Conservation (phyloP, 2,888 invertebrate species). For the Parochlus steinenii region DNA sequence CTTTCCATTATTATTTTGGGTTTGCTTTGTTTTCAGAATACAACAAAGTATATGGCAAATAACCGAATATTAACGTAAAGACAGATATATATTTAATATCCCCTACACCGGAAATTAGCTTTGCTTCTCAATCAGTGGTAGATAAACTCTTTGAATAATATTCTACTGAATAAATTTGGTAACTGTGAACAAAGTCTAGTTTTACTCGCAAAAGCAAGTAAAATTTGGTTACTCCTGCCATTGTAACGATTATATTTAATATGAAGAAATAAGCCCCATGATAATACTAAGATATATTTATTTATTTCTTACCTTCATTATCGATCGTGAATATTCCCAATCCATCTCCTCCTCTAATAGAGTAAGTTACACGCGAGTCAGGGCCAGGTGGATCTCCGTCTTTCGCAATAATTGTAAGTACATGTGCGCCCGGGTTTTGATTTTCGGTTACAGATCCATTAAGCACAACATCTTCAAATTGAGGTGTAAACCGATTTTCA, state of each 20-base stretch:
- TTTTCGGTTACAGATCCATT: conserved; percentile 65
- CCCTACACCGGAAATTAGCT: too few species aligned
- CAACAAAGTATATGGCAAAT: too few species aligned
- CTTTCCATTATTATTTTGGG: too few species aligned
- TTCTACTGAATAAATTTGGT: not conserved
- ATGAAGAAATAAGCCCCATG: too few species aligned
- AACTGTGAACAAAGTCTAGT: not conserved
- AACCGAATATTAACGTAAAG: too few species aligned
- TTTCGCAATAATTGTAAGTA: conserved; percentile 57
- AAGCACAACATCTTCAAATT: conserved; percentile 65
- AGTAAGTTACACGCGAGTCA: conserved; percentile 70
- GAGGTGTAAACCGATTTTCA: conserved; percentile 74
- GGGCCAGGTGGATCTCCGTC: conserved; percentile 68
- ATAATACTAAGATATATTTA: conserved; percentile 1
- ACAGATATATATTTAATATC: too few species aligned
- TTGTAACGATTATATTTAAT: too few species aligned
- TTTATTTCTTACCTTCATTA: conserved; percentile 49
- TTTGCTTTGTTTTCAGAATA: too few species aligned
- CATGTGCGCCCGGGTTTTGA: conserved; percentile 55
- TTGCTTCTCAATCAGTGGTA: not conserved
- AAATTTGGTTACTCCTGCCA: too few species aligned
- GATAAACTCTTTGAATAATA: not conserved
- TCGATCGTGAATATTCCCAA: conserved; percentile 85
- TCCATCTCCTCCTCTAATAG: conserved; percentile 76
- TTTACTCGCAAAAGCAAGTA: not conserved